phyloP scores from a whole-genome alignment of 2,888 invertebrate genomes.

The Autographa pulchrina region DNA sequence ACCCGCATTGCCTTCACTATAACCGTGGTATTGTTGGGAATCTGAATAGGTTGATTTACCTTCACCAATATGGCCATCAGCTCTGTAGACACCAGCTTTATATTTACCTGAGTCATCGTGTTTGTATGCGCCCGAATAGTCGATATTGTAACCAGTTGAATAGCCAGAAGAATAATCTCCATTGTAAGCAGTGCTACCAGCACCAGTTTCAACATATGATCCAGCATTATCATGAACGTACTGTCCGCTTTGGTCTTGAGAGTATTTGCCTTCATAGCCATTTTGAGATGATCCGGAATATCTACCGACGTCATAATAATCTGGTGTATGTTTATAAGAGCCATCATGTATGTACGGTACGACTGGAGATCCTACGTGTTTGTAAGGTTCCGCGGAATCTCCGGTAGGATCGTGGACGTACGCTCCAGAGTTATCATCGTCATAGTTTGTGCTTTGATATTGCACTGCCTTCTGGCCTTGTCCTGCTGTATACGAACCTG shows the following conservation, averaged over 20 bases:
- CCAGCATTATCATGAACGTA: slow-evolving; percentile 75
- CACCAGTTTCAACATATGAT: slow-evolving; percentile 60
- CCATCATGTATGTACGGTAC: slow-evolving; percentile 80
- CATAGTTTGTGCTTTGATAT: slow-evolving; percentile 67
- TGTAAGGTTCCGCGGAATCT: slow-evolving; percentile 83
- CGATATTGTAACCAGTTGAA: slow-evolving; percentile 55
- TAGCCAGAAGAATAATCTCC: slow-evolving; percentile 53
- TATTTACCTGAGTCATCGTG: slow-evolving; percentile 75
- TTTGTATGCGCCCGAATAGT: slow-evolving; percentile 71
- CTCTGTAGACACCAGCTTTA: slow-evolving; percentile 74
- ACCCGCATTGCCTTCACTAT: slow-evolving; percentile 74
- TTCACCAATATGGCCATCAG: slow-evolving; percentile 73
- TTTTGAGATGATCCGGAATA: slow-evolving; percentile 45
- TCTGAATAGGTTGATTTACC: slow-evolving; percentile 53
- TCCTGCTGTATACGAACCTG: slow-evolving; percentile 28
- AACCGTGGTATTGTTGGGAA: slow-evolving; percentile 64
- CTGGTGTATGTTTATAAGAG: slow-evolving; percentile 72
- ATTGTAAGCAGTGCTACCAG: slow-evolving; percentile 55
- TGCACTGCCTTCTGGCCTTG: slow-evolving; percentile 56
- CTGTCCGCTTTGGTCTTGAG: slow-evolving; percentile 64
- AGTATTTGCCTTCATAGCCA: slow-evolving; percentile 46
- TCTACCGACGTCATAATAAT: slow-evolving; percentile 71
- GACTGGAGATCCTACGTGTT: slow-evolving; percentile 76
- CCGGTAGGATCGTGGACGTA: slow-evolving; percentile 86
- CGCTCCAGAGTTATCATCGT: slow-evolving; percentile 80